phyloP scores from a whole-genome alignment of 2,113 vertebrate species.

The Drymodes brunneopygia region DNA sequence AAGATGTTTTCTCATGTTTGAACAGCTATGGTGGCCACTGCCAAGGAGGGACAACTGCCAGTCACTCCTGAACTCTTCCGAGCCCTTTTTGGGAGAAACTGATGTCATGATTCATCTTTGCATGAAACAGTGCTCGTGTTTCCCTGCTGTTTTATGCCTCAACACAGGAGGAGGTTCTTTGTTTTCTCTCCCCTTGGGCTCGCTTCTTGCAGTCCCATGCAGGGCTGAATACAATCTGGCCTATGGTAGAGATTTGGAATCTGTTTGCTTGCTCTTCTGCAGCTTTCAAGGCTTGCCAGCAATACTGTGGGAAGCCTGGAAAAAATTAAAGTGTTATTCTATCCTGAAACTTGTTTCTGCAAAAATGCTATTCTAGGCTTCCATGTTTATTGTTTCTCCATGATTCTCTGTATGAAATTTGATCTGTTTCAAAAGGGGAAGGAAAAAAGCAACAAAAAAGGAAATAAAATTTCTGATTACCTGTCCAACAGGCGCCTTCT shows the following conservation, averaged over 20 bases:
- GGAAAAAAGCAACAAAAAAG: neutral
- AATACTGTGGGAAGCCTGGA: constrained; percentile 55
- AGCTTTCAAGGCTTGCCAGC: constrained; percentile 56
- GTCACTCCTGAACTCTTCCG: constrained; percentile 1
- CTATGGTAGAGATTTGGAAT: constrained; percentile 37
- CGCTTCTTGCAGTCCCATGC: constrained; percentile 23
- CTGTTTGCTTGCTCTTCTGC: constrained; percentile 32
- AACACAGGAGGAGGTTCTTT: constrained; percentile 40
- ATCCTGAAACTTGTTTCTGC: constrained; percentile 47
- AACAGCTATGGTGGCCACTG: neutral
- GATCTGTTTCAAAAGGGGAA: neutral
- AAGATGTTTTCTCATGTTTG: neutral
- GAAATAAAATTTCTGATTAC: neutral
- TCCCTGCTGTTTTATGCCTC: constrained; percentile 43
- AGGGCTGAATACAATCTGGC: constrained; percentile 26
- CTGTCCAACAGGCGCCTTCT: neutral
- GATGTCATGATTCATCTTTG: constrained; percentile 31
- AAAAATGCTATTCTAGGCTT: constrained; percentile 49
- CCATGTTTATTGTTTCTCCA: constrained; percentile 38
- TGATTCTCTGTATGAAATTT: neutral
- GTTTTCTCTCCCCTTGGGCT: constrained; percentile 8
- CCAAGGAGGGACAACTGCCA: neutral
- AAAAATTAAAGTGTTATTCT: constrained; percentile 56
- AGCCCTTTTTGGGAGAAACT: neutral
- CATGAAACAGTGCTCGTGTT: constrained; percentile 34